Evolutionary conservation across 1,140 invertebrate genomes (phyloP).

Genomic region (Lepeophtheirus salmonis): DNA sequence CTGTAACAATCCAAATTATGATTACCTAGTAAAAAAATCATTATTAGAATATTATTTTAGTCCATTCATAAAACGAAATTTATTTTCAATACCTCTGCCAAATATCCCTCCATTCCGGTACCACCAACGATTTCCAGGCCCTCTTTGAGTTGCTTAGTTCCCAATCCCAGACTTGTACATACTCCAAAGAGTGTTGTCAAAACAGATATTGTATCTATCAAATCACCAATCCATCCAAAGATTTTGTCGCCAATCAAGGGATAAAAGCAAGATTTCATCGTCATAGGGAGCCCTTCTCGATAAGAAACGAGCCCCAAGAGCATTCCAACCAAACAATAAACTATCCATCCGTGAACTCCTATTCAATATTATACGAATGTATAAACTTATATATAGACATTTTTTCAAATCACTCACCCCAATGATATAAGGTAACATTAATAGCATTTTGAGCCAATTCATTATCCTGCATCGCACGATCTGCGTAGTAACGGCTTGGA

Average conservation of each 20-base stretch:
- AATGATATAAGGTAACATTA: constrained; percentile 13
- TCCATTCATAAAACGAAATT: too few relatives aligned
- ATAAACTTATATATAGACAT: too few relatives aligned
- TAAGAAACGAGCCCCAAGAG: background rate
- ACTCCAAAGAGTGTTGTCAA: constrained; percentile 12
- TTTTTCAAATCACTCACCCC: constrained; percentile 5
- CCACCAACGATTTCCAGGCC: background rate
- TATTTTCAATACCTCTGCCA: too few relatives aligned
- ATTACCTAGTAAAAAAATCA: too few relatives aligned
- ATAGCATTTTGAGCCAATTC: constrained; percentile 11
- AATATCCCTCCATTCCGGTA: too few relatives aligned
- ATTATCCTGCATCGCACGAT: constrained; percentile 6
- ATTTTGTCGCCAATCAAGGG: constrained; percentile 12
- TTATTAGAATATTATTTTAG: too few relatives aligned
- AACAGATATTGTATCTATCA: constrained; percentile 9
- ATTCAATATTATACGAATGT: too few relatives aligned
- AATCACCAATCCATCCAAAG: constrained; percentile 13
- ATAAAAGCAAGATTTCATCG: constrained; percentile 16
- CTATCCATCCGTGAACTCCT: constrained; percentile 12
- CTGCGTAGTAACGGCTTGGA: constrained; percentile 7
- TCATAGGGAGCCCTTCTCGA: constrained; percentile 12
- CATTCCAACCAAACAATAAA: constrained; percentile 6
- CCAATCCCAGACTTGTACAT: constrained; percentile 14
- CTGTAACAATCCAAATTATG: constrained; percentile 13
- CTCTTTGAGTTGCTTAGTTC: constrained; percentile 3